A percentile compares a stretch with the other conserved stretches of the same genome.
phyloP scores from a whole-genome alignment of 1,140 invertebrate genomes.

The Atta colombica region DNA sequence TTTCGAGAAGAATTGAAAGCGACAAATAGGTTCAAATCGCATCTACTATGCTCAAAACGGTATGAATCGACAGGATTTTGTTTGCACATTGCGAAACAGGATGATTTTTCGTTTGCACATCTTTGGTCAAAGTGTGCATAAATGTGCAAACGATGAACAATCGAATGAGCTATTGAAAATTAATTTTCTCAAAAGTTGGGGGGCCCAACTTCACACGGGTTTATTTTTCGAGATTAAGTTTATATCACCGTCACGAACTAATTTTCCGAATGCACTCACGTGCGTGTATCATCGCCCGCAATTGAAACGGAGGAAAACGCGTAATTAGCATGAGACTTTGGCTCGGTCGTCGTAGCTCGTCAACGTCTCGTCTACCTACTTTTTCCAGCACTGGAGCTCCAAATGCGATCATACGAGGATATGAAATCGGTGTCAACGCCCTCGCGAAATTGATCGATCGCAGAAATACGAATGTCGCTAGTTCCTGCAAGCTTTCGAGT shows the following conservation, averaged over 20 bases:
- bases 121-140: too few relatives aligned
- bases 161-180: too few relatives aligned
- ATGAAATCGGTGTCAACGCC: conserved; percentile 40
- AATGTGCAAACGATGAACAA: too few relatives aligned
- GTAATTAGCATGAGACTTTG: conserved; percentile 78
- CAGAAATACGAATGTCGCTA: background rate
- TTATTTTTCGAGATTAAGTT: background rate
- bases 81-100: too few relatives aligned
- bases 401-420: conserved; percentile 61
- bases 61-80: too few relatives aligned
- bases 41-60: too few relatives aligned
- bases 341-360: conserved; percentile 67
- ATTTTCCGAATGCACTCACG: conserved; percentile 54
- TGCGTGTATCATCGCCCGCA: conserved; percentile 33
- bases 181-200: too few relatives aligned
- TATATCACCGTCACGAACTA: conserved; percentile 38
- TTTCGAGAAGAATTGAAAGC: too few relatives aligned
- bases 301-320: conserved; percentile 66
- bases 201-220: too few relatives aligned
- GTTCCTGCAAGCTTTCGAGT: conserved; percentile 31
- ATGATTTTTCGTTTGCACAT: too few relatives aligned
- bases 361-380: conserved; percentile 79
- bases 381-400: conserved; percentile 67
- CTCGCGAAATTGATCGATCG: conserved; percentile 15
- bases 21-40: too few relatives aligned